Evolutionary conservation across 2,888 invertebrate species (phyloP), one percentile per base, ranked within the genome.

Genomic region (Clitarchus hookeri): DNA sequence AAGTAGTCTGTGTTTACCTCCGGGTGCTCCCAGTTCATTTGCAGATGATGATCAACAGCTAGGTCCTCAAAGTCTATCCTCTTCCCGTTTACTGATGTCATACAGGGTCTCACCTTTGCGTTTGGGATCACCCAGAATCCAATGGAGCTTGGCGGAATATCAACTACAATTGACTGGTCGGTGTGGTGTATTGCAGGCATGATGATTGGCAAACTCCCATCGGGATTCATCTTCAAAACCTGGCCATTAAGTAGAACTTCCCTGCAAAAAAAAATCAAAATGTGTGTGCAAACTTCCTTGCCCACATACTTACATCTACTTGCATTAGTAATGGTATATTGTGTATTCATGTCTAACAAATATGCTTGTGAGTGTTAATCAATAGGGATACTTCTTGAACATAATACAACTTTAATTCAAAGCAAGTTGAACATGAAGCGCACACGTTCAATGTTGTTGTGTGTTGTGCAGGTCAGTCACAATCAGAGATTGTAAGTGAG

Each of bases 51-150:
- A 13, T 19, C 82, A 9, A 27, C 27, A 16, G 82, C 27, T 16
- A 82, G 13, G 44, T 82, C 82, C 27, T 36, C 27, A 23, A 36
- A 44, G 44, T 82, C 36, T 82, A 82, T 9, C 44, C 11, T 82
- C n/a, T 27, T 27, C 16, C 82, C 82, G 27, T n/a, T 27, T 36
- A 23, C 16, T 27, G 82, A 23, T 6, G 82, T 19, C 27, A 44
- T 27, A 8, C 95, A 95, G 26, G 94, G 93, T 85, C 93, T 92
- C 44, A 95, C 91, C 89, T 94, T 93, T 0, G 95, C 94, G 85
- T 93, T 93, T 0, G 96, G 95, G 19, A 96, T 90, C 0, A 96
- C 95, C 94, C 96, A 96, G 90, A 96, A 96, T 0, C 94, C 95
- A 83, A 96, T 94, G 0, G 95, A 94, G 89, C 93, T 93, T 0